Base-by-base conservation (phyloP, 2,113 vertebrate species). In the Corythornis vintsioides region DNA sequence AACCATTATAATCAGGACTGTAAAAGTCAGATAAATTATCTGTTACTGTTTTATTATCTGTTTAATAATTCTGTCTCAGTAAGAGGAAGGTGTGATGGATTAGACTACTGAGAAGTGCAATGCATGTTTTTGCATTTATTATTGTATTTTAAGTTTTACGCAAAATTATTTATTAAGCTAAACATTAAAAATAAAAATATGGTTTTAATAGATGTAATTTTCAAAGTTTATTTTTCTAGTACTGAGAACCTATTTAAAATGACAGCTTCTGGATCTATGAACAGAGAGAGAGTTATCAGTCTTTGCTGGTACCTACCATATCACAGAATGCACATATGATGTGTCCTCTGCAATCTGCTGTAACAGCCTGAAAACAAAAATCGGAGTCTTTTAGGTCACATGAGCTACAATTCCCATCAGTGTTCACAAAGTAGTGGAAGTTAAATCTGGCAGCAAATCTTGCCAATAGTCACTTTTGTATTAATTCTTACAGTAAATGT, bases 401-500 rank as follows among this genome's bases (percentile, higher is more conserved):
- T 56, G 55, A 84, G 38, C 38, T 60, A n/a, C 59, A 79, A 87
- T 69, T 90, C 66, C 70, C 40, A 50, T n/a, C 84, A 57, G 13
- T 72, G 67, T 61, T 94, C 70, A 82, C 21, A 70, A 61, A 89
- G 74, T 3, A 79, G 16, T 5, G 9, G 52, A 78, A 83, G 50
- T 69, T 45, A 85, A 86, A 91, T 76, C 67, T 88, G 40, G 38
- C 38, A 94, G 33, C 31, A 60, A 80, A 50, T 71, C 80, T 78
- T 82, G 57, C 72, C 92, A 67, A 40, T 15, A 93, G 19, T 38
- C 75, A 67, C 87, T 95, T 96, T 76, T 5, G 4, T 86, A 43
- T 76, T 93, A 93, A 90, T 86, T 88, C 29, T 84, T 74, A 40
- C 18, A 89, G 73, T 83, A 78, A 64, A 91, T 79, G 29, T 84